Evolutionary conservation across 1,140 invertebrate genomes (phyloP).

Genomic region (Leucophenga varia): DNA sequence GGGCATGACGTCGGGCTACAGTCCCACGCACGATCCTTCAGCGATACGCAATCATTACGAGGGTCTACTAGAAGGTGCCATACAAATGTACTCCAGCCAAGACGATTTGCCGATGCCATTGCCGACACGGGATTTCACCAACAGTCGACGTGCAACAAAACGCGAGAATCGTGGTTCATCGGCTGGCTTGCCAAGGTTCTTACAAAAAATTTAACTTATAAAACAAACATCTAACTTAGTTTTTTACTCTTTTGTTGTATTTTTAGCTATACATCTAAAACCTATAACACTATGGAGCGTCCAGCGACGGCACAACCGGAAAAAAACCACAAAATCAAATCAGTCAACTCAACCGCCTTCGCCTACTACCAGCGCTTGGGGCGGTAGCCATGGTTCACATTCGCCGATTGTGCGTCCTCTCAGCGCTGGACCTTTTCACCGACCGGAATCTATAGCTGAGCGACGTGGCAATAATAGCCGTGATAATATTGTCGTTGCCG

Average conservation of each 20-base stretch:
- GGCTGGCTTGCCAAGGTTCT: slow-evolving; percentile 41
- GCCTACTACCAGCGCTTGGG: slow-evolving; percentile 48
- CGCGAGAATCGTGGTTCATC: slow-evolving; percentile 51
- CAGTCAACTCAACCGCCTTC: slow-evolving; percentile 50
- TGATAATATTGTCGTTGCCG: slow-evolving; percentile 55
- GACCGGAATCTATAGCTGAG: slow-evolving; percentile 56
- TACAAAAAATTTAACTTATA: neutral
- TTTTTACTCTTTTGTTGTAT: too few relatives aligned
- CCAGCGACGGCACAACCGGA: slow-evolving; percentile 51
- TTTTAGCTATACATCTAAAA: slow-evolving; percentile 25
- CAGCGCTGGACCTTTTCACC: slow-evolving; percentile 65
- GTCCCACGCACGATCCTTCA: slow-evolving; percentile 50
- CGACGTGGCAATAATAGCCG: too few relatives aligned
- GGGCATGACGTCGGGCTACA: slow-evolving; percentile 35
- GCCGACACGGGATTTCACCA: slow-evolving; percentile 45
- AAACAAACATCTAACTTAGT: neutral
- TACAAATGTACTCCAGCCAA: slow-evolving; percentile 55
- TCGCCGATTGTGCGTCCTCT: slow-evolving; percentile 56
- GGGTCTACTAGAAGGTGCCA: slow-evolving; percentile 51
- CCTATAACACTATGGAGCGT: slow-evolving; percentile 26
- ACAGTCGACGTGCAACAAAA: slow-evolving; percentile 42
- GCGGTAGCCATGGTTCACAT: slow-evolving; percentile 41
- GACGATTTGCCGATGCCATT: slow-evolving; percentile 47
- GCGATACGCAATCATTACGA: slow-evolving; percentile 52
- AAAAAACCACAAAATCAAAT: slow-evolving; percentile 42